Evolutionary conservation across 2,113 vertebrate genomes (phyloP), one percentile per base, ranked within the genome.

Genomic region (Dinomys branickii): DNA sequence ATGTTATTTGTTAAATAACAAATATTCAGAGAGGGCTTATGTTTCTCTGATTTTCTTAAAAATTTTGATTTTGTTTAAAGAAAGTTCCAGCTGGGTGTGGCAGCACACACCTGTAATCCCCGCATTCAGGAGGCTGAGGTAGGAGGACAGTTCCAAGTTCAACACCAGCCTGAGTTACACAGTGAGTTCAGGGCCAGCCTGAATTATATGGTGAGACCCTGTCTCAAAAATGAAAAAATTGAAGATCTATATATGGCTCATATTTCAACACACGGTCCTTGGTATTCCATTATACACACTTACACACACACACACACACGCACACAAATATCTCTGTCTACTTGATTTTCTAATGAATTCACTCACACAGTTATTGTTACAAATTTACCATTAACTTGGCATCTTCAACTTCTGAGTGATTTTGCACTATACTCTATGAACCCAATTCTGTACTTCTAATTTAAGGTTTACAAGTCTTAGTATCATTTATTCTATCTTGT

Each of bases 381-480:
- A 78, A 78, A 78, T 33, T n/a, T 54, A 69, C 5, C 84, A 81
- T 65, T 92, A 73, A 94, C 38, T 85, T 12, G 19, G 61, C 26
- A 22, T 38, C 73, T 92, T 59, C 20, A 52, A 44, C 54, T 75
- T 65, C n/a, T 80, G 4, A 71, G 47, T 93, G 30, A 80, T 59
- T 10, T 24, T 85, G 22, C 35, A 88, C 69, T 77, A 71, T 85
- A 9, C 14, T 85, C 26, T 71, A 85, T n/a, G n/a, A 94, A 92
- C 26, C 28, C 47, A 93, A 93, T 75, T 93, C 61, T 89, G 7
- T 41, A 61, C 12, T 96, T 90, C 56, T 86, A 86, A 58, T 33
- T 89, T 94, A 44, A 63, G n/a, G 26, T 75, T 38, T 63, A 81
- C 47, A 13, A 65, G 6, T 93, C 35, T 92, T 88, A 30, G 65